phyloP scores from a whole-genome alignment of 2,888 invertebrate species.

The Chirona hameri region DNA sequence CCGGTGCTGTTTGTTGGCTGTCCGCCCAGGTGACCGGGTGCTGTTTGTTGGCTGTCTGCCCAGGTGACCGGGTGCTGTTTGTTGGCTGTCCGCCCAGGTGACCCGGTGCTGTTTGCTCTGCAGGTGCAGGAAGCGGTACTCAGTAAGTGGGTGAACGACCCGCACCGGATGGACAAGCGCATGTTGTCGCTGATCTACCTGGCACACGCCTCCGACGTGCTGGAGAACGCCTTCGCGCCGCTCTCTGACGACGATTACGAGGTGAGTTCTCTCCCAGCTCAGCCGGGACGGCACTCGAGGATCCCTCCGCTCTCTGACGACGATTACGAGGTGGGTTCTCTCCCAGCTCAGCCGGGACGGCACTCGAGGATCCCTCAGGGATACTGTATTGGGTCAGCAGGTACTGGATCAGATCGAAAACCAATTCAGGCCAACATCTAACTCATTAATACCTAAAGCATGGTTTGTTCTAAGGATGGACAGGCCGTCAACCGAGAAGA shows the following conservation, averaged over 20 bases:
- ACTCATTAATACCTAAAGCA: no score
- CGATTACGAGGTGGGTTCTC: slow-evolving; percentile 53
- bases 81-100: no score
- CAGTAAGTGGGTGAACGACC: slow-evolving; percentile 93
- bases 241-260: slow-evolving; percentile 81
- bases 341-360: neutral
- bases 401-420: no score
- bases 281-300: neutral
- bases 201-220: slow-evolving; percentile 96
- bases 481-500: no score
- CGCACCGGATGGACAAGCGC: slow-evolving; percentile 94
- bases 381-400: no score
- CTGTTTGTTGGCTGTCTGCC: no score
- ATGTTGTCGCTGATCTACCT: slow-evolving; percentile 88
- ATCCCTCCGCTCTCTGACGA: slow-evolving; percentile 95
- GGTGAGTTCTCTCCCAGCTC: slow-evolving; percentile 30
- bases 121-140: slow-evolving; percentile 96
- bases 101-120: slow-evolving; percentile 37
- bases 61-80: no score
- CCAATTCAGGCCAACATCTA: no score
- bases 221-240: slow-evolving; percentile 99
- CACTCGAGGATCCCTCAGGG: slow-evolving; percentile 59
- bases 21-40: no score
- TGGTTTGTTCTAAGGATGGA: no score
- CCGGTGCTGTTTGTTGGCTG: neutral